Conservation (phyloP, 92 coral and sea anemone species). For the Scolanthus callimorphus region DNA sequence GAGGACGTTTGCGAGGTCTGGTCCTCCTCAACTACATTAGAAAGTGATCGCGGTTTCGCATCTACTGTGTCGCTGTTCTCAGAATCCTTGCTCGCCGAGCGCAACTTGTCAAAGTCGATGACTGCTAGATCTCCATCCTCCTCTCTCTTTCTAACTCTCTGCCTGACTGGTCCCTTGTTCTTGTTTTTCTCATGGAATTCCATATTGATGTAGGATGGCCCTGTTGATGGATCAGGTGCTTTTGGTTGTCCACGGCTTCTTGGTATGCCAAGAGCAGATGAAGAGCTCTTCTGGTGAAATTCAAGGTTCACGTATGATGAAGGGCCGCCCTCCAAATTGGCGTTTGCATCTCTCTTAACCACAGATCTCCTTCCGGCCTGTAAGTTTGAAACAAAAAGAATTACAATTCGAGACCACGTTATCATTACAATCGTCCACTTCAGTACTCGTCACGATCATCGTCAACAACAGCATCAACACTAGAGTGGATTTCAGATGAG, state of each 20-base stretch:
- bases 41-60: too few relatives aligned
- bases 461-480: too few relatives aligned
- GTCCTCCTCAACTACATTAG: too few relatives aligned
- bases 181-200: conserved; percentile 32
- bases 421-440: too few relatives aligned
- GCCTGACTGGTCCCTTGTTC: neutral
- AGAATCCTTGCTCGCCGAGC: conserved; percentile 2
- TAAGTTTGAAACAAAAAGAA: too few relatives aligned
- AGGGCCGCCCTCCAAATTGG: too few relatives aligned
- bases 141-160: conserved; percentile 19
- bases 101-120: conserved; percentile 17
- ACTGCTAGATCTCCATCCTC: conserved; percentile 18
- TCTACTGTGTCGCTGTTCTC: too few relatives aligned
- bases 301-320: conserved; percentile 52
- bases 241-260: neutral
- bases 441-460: too few relatives aligned
- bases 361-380: neutral
- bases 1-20: too few relatives aligned
- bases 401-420: too few relatives aligned
- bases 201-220: conserved; percentile 32
- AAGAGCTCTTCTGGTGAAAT: conserved; percentile 23
- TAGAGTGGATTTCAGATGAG: too few relatives aligned
- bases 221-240: neutral
- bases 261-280: neutral
- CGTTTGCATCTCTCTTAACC: neutral